Percentiles rank a stretch among this genome's conserved stretches.
phyloP scores from a whole-genome alignment of 2,888 invertebrate genomes.

The Apamea crenata region DNA sequence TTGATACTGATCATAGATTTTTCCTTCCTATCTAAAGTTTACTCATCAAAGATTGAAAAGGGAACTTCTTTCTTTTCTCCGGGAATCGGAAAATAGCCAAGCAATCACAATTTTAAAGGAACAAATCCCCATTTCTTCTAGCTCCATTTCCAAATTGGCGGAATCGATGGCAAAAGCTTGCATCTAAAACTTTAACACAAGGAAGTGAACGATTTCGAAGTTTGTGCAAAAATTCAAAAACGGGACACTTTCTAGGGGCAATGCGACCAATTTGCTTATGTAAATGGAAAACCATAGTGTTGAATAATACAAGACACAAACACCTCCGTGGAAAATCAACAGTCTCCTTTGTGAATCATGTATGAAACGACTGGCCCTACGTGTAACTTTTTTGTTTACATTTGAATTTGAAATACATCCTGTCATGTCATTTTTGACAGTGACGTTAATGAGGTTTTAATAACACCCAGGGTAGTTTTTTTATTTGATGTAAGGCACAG shows the following conservation, averaged over 20 bases:
- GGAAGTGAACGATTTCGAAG: conserved; percentile 31
- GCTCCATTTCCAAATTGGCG: conserved; percentile 35
- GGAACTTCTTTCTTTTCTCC: conserved; percentile 11
- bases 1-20: conserved; percentile 16
- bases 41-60: conserved; percentile 34
- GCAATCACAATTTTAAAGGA: conserved; percentile 54
- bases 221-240: conserved; percentile 46
- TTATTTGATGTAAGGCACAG: neutral
- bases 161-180: conserved; percentile 36
- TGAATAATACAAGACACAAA: conserved; percentile 74
- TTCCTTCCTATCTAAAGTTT: conserved; percentile 22
- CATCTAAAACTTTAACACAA: conserved; percentile 57
- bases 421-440: conserved; percentile 20
- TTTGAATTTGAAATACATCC: conserved; percentile 40
- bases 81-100: conserved; percentile 27
- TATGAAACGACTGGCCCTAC: conserved; percentile 72
- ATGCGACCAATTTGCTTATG: conserved; percentile 77
- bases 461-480: neutral
- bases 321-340: conserved; percentile 74
- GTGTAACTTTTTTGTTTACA: conserved; percentile 67
- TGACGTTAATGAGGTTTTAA: conserved; percentile 18
- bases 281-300: conserved; percentile 73
- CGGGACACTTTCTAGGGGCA: conserved; percentile 53
- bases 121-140: conserved; percentile 53
- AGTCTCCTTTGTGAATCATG: conserved; percentile 75